Conservation (phyloP, 2,113 vertebrate genomes). For the Sorex araneus region DNA sequence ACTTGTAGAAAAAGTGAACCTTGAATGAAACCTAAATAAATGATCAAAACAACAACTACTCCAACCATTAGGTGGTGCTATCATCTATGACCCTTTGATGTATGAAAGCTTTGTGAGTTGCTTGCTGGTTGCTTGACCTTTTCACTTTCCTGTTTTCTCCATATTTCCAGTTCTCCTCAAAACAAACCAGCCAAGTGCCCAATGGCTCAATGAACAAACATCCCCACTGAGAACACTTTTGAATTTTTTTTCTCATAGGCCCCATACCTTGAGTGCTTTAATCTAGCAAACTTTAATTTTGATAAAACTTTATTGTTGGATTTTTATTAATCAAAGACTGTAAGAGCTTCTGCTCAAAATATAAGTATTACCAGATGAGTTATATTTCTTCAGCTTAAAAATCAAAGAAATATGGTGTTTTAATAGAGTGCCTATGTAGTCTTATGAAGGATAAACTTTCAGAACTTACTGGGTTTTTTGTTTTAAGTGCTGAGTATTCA, state of each 20-base stretch:
- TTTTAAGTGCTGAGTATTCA: not conserved
- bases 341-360: too few relatives aligned
- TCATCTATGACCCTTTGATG: not conserved
- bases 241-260: not conserved
- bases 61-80: not conserved
- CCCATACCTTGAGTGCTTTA: conserved; percentile 13
- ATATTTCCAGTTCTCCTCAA: not conserved
- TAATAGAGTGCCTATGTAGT: not conserved
- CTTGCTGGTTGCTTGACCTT: not conserved
- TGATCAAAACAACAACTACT: not conserved
- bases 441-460: not conserved
- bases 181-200: not conserved
- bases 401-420: conserved; percentile 13
- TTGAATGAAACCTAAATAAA: not conserved
- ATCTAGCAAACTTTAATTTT: not conserved
- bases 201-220: not conserved
- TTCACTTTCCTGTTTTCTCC: not conserved
- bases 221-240: not conserved
- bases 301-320: too few relatives aligned
- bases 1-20: not conserved
- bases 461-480: not conserved
- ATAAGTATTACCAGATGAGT: not conserved
- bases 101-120: not conserved
- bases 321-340: too few relatives aligned
- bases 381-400: not conserved